Evolutionary conservation across 2,797 vertebrate genomes (phyloP).

Genomic region (Gymnodraco acuticeps): DNA sequence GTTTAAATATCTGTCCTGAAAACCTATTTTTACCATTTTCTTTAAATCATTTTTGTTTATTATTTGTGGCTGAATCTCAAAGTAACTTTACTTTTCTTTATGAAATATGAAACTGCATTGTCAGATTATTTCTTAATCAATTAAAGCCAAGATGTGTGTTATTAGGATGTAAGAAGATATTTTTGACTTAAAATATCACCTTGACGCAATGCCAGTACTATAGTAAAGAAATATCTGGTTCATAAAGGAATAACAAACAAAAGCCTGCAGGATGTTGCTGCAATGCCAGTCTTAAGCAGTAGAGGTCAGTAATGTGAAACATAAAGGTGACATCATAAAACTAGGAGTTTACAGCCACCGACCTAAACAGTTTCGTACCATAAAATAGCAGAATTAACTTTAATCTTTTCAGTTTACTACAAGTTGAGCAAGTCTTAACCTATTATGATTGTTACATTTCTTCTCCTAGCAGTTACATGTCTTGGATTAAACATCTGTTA

Average conservation of each 20-base stretch:
- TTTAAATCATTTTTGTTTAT: background rate
- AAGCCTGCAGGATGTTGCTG: background rate
- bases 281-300: constrained; percentile 28
- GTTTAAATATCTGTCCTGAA: background rate
- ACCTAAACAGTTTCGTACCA: constrained; percentile 1
- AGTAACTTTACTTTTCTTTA: background rate
- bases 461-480: constrained; percentile 17
- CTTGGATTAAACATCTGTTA: constrained; percentile 30
- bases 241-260: background rate
- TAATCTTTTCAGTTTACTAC: background rate
- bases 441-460: background rate
- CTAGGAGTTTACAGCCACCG: background rate
- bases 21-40: background rate
- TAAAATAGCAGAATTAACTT: constrained; percentile 1
- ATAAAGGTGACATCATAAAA: background rate
- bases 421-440: background rate
- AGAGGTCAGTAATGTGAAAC: constrained; percentile 66
- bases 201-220: background rate
- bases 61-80: constrained; percentile 6
- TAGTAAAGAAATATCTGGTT: background rate
- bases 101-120: background rate
- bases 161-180: background rate
- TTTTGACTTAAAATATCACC: background rate
- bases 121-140: background rate
- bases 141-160: background rate